Evolutionary conservation across 2,113 vertebrate genomes (phyloP).

Genomic region (Chunga burmeisteri): DNA sequence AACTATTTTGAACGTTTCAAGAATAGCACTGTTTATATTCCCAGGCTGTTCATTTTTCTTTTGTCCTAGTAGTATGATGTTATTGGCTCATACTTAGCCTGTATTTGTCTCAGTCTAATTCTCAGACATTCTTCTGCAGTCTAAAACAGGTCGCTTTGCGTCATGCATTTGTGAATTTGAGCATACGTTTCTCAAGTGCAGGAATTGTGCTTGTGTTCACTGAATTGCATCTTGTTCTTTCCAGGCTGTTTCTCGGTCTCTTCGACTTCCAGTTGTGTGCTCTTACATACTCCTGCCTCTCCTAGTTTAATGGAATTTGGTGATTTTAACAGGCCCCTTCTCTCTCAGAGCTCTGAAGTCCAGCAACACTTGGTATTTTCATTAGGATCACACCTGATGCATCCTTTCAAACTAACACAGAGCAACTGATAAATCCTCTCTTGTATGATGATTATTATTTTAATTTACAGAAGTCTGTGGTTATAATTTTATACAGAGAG

Average conservation of each 20-base stretch:
- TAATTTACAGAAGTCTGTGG: not conserved
- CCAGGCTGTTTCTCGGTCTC: not conserved
- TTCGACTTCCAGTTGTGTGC: not conserved
- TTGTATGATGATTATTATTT: not conserved
- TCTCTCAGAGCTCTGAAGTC: not conserved
- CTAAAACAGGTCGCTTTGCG: not conserved
- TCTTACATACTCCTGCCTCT: not conserved
- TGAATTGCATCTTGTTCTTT: not conserved
- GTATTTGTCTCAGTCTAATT: not conserved
- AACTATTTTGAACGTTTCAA: not conserved
- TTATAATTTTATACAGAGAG: not conserved
- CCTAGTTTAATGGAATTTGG: not conserved
- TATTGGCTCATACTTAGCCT: not conserved
- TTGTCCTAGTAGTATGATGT: not conserved
- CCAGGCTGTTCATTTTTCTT: not conserved
- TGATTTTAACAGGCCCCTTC: not conserved
- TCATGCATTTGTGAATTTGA: not conserved
- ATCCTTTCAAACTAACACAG: not conserved
- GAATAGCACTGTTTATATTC: not conserved
- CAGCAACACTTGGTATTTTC: not conserved
- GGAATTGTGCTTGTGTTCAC: not conserved
- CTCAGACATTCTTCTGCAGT: not conserved
- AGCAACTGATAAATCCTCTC: not conserved
- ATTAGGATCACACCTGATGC: not conserved
- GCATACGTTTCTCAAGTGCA: not conserved